These are phyloP conservation scores for Pecten maximus DNA, from an alignment of 2,888 invertebrate species.

Conservation along the genomic window DNA sequence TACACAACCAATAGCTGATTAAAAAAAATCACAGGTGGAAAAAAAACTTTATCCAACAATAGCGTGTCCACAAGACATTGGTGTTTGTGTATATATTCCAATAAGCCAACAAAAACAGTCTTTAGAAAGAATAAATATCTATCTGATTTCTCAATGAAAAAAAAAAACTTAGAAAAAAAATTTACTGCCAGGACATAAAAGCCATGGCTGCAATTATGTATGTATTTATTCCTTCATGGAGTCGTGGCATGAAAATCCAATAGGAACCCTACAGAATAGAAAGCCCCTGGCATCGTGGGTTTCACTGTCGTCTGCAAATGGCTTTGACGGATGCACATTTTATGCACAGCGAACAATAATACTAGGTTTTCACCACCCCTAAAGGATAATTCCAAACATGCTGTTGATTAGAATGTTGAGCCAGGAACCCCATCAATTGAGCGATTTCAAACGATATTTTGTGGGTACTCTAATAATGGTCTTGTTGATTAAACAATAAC, in stretches of 20 bases:
- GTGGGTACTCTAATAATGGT: constrained; percentile 1
- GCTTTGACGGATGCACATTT: constrained; percentile 35
- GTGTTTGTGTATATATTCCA: neutral
- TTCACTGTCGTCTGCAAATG: constrained; percentile 10
- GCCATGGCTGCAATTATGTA: neutral
- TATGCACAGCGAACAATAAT: constrained; percentile 12
- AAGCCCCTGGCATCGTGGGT: neutral
- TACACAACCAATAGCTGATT: neutral
- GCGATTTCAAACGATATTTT: neutral
- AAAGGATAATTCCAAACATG: neutral
- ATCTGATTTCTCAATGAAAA: neutral
- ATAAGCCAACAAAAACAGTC: neutral
- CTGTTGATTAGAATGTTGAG: neutral
- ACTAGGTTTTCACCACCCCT: constrained; percentile 8
- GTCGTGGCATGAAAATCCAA: neutral
- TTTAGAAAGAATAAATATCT: neutral
- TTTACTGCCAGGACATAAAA: neutral
- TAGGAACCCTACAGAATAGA: neutral
- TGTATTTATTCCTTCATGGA: neutral
- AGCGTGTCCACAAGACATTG: neutral
- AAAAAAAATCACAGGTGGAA: neutral
- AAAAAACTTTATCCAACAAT: neutral
- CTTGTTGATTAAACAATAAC: neutral
- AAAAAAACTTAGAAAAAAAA: neutral
- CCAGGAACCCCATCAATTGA: neutral